A percentile compares a stretch with the other conserved stretches of the same genome.
These are phyloP conservation scores for Timandra comae DNA, from an alignment of 2,888 invertebrate species.

Conservation along the genomic window DNA sequence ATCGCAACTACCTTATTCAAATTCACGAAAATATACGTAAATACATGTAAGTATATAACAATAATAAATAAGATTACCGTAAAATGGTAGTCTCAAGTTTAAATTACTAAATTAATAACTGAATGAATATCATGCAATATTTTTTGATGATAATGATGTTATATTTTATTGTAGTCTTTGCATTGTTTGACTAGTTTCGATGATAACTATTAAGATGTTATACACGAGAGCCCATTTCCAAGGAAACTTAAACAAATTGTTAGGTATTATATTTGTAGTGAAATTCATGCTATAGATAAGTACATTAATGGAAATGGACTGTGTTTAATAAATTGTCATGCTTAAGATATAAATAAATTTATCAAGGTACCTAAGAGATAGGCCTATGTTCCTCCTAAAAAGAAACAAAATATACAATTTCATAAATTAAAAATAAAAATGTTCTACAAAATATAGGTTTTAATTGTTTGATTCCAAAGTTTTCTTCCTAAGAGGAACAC, in stretches of 20 bases:
- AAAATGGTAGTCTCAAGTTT: too few species aligned
- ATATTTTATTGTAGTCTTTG: conserved; percentile 26
- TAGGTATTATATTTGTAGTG: conserved; percentile 16
- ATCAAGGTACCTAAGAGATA: conserved; percentile 44
- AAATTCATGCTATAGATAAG: conserved; percentile 10
- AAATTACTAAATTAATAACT: too few species aligned
- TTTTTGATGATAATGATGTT: too few species aligned
- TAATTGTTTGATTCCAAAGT: conserved; percentile 18
- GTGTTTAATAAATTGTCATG: conserved; percentile 27
- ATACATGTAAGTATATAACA: too few species aligned
- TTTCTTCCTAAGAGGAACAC: conserved; percentile 50
- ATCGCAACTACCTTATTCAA: conserved; percentile 22
- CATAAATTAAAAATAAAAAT: conserved; percentile 6
- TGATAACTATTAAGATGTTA: conserved; percentile 30
- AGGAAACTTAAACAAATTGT: conserved; percentile 18
- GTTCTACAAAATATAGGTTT: conserved; percentile 8
- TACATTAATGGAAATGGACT: conserved; percentile 6
- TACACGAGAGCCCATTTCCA: conserved; percentile 25
- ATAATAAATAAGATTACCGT: too few species aligned
- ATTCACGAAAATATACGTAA: conserved; percentile 22
- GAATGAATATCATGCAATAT: too few species aligned
- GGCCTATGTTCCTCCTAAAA: conserved; percentile 53
- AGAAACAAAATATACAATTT: conserved; percentile 22
- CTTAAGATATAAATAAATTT: conserved; percentile 37
- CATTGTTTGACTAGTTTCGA: conserved; percentile 50